Conservation (phyloP, 2,888 invertebrate species). For the Bombylius discolor region DNA sequence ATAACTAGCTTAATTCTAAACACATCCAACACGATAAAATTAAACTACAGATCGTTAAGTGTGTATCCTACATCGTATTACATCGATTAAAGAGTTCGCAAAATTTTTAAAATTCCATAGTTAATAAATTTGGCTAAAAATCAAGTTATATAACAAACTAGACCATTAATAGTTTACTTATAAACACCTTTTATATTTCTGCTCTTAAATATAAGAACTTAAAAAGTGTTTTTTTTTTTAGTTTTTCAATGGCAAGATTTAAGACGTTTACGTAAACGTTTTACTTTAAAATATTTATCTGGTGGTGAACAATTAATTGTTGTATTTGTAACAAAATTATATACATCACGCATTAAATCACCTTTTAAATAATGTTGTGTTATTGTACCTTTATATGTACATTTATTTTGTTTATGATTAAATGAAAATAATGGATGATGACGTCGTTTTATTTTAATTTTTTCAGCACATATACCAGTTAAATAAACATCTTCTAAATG, state of each 20-base stretch:
- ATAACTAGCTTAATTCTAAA: too few relatives aligned
- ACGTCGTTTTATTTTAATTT: constrained; percentile 44
- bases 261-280: constrained; percentile 17
- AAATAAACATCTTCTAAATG: constrained; percentile 69
- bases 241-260: constrained; percentile 17
- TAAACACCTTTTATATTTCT: too few relatives aligned
- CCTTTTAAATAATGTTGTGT: constrained; percentile 44
- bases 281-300: constrained; percentile 26
- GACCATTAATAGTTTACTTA: too few relatives aligned
- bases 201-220: neutral
- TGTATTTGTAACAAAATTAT: constrained; percentile 28
- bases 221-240: neutral
- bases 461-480: constrained; percentile 58
- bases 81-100: too few relatives aligned
- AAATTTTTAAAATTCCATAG: too few relatives aligned
- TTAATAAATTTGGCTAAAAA: too few relatives aligned
- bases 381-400: constrained; percentile 40
- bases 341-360: constrained; percentile 37
- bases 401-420: constrained; percentile 35
- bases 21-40: too few relatives aligned
- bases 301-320: constrained; percentile 29
- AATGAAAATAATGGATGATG: constrained; percentile 51
- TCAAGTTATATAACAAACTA: too few relatives aligned
- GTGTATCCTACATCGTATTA: too few relatives aligned
- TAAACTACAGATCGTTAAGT: too few relatives aligned